A percentile compares a stretch with the other conserved stretches of the same genome.
Evolutionary conservation across 2,113 vertebrate genomes (phyloP).

Genomic region (cat (Felis catus)): F.catus_Fca126_mat1.0 CM031420.1:105722001-105722500

Average conservation of each 20-base stretch:
- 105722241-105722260: not conserved
- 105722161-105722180: not conserved
- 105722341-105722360: not conserved
- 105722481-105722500: not conserved
- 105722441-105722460: slow-evolving; percentile 42
- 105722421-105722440: not conserved
- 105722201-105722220: not conserved
- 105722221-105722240: not conserved
- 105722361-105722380: not conserved
- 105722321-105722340: not conserved
- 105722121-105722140: not conserved
- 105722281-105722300: not conserved
- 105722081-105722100: not conserved
- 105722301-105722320: not conserved
- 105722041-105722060: slow-evolving; percentile 60
- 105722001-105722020: slow-evolving; percentile 42
- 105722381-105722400: not conserved
- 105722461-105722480: not conserved
- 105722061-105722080: slow-evolving; percentile 54
- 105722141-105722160: slow-evolving; percentile 17
- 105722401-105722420: not conserved
- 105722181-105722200: not conserved
- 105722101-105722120: slow-evolving; percentile 31
- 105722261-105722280: not conserved
- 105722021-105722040: slow-evolving; percentile 58